Evolutionary conservation across 2,797 vertebrate species (phyloP), one percentile per base, ranked within the genome.

Genomic region (Picus viridis): DNA sequence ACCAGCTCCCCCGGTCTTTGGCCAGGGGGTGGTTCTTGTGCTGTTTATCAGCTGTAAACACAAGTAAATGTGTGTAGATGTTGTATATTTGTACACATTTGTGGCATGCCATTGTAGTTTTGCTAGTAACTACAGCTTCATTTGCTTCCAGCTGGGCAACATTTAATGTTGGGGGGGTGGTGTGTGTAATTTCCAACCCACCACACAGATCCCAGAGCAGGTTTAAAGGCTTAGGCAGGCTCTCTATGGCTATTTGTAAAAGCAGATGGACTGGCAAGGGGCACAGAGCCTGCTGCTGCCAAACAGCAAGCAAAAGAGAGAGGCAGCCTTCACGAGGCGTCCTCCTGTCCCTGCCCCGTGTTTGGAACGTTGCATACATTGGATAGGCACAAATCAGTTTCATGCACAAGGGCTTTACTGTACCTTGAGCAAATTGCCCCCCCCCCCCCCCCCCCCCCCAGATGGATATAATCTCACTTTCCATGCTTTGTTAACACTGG

Each of bases 401-500:
- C 71, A 45, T 6, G 59, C 64, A 75, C 45, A 64, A 64, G 57
- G 87, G 74, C 57, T 89, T 81, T 68, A 74, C 92, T 70, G 80
- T 92, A 89, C 93, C 93, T 88, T 88, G 70, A 93, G 62, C 5
- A 0, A 72, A 91, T 9, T 9, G 34, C 54, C 9, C 41, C 4
- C 10, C 39, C 39, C 39, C 39, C 39, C 39, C 39, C 39, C 39
- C n/a, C n/a, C 41, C 41, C 39, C 30, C 36, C 53, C 36, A 39
- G 65, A 94, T 19, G 83, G 74, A 90, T 61, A 36, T 36, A 34
- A 82, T 87, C 86, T 82, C 83, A 57, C 43, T 80, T 90, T 89
- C 89, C 76, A 27, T 53, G 92, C 90, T 79, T 90, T 73, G 64
- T 90, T 94, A 88, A 80, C 12, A 7, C 86, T 51, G 29, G 59